A percentile compares a stretch with the other conserved stretches of the same genome.
phyloP scores from a whole-genome alignment of 2,888 invertebrate species.

The Drosophila atripex region DNA sequence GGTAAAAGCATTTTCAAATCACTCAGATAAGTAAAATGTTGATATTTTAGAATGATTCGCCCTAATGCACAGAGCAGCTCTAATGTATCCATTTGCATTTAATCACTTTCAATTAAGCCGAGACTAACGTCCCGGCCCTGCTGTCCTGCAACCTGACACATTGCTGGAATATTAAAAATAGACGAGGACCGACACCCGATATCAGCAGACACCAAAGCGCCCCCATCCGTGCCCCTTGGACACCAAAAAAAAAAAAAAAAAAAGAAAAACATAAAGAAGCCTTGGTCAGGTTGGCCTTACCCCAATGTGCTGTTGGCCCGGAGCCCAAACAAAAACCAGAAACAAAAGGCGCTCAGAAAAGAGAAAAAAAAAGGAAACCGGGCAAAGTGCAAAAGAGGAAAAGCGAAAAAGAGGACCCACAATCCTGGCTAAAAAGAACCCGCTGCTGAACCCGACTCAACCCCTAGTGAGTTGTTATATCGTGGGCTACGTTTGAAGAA shows the following conservation, averaged over 20 bases:
- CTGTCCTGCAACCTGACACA: constrained; percentile 39
- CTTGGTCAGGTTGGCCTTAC: constrained; percentile 31
- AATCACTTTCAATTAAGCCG: constrained; percentile 51
- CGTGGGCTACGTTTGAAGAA: constrained; percentile 56
- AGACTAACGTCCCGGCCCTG: constrained; percentile 13
- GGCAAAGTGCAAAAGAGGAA: constrained; percentile 9
- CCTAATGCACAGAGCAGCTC: constrained; percentile 23
- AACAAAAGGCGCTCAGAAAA: constrained; percentile 3
- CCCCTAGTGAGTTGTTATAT: constrained; percentile 52
- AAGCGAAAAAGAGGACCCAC: constrained; percentile 21
- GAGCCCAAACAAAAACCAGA: constrained; percentile 14
- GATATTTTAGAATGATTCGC: constrained; percentile 26
- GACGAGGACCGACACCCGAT: constrained; percentile 42
- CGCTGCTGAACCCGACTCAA: constrained; percentile 30
- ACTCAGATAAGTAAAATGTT: constrained; percentile 9
- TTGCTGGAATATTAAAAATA: constrained; percentile 61
- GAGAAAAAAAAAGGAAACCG: background rate
- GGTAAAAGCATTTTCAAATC: constrained; percentile 31
- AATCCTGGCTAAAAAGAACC: constrained; percentile 5
- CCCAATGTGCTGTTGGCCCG: constrained; percentile 1
- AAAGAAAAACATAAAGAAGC: constrained; percentile 30
- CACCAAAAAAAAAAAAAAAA: constrained; percentile 16
- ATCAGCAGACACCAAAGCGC: constrained; percentile 33
- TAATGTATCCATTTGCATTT: constrained; percentile 49
- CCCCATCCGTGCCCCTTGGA: background rate